Percentiles rank a stretch among this genome's conserved stretches.
Evolutionary conservation across 2,113 vertebrate species (phyloP).

Genomic region (Tragelaphus strepsiceros): DNA sequence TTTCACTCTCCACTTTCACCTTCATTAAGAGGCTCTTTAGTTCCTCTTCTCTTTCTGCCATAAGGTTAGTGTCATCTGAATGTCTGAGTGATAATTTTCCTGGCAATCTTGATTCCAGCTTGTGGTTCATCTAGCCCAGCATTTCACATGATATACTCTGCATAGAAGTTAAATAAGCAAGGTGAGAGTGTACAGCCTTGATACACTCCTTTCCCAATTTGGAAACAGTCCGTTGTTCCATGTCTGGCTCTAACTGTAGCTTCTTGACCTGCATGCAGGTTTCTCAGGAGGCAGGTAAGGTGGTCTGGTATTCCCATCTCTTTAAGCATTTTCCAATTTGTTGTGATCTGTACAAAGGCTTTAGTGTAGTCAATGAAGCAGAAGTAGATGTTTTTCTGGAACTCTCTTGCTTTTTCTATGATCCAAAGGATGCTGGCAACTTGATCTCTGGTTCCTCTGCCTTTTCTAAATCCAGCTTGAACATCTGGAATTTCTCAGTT

Average conservation of each 20-base stretch:
- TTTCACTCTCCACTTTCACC: neutral
- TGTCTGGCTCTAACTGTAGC: neutral
- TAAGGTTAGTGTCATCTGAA: neutral
- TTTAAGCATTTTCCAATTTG: neutral
- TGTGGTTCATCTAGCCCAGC: neutral
- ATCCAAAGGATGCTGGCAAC: neutral
- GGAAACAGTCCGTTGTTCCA: rapidly evolving
- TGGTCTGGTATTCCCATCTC: neutral
- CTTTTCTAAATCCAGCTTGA: neutral
- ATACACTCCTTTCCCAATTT: neutral
- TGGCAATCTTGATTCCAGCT: neutral
- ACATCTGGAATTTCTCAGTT: neutral
- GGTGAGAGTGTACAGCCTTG: neutral
- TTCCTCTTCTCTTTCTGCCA: neutral
- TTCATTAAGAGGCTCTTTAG: neutral
- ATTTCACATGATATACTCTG: neutral
- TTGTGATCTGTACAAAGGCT: neutral
- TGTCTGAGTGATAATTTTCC: neutral
- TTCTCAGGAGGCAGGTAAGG: neutral
- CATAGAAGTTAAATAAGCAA: neutral
- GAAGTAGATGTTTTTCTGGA: neutral
- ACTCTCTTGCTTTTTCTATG: neutral
- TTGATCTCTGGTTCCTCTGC: neutral
- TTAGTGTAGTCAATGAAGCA: neutral
- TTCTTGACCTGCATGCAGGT: neutral